Percentiles rank a stretch among this genome's conserved stretches.
Evolutionary conservation across 2,113 vertebrate species (phyloP).

Genomic region (Morphnarchus princeps): DNA sequence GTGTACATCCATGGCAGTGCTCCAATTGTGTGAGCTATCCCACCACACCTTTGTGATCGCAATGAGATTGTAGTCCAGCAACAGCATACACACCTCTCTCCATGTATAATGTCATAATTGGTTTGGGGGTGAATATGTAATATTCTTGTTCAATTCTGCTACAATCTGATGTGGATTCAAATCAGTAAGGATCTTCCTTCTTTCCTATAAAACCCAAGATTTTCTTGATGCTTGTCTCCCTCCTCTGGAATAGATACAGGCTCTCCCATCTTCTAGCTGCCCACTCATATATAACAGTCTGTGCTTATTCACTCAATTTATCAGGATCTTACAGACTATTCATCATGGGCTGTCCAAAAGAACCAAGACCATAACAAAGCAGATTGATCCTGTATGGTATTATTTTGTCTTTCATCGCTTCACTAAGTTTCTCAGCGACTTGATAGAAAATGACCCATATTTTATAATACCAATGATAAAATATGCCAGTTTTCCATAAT

Average conservation of each 20-base stretch:
- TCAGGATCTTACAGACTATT: neutral
- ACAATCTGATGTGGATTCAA: neutral
- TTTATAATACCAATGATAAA: neutral
- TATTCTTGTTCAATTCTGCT: neutral
- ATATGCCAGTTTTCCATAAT: neutral
- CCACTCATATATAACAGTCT: neutral
- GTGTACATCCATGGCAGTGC: neutral
- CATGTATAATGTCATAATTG: neutral
- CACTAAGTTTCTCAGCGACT: neutral
- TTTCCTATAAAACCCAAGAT: neutral
- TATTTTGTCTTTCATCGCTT: neutral
- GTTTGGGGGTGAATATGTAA: neutral
- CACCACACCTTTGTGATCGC: neutral
- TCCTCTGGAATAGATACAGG: neutral
- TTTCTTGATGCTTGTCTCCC: neutral
- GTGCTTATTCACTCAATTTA: neutral
- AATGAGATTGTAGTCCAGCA: neutral
- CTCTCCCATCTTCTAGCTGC: neutral
- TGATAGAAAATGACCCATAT: neutral
- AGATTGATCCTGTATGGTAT: neutral
- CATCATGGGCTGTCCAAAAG: neutral
- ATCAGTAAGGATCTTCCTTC: rapidly evolving
- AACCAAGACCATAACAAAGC: neutral
- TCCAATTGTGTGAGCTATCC: neutral
- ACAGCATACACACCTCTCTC: neutral